Percentiles rank a stretch among this genome's conserved stretches.
Conservation (phyloP, 2,113 vertebrate genomes). For the Microcebus jonahi region DNA sequence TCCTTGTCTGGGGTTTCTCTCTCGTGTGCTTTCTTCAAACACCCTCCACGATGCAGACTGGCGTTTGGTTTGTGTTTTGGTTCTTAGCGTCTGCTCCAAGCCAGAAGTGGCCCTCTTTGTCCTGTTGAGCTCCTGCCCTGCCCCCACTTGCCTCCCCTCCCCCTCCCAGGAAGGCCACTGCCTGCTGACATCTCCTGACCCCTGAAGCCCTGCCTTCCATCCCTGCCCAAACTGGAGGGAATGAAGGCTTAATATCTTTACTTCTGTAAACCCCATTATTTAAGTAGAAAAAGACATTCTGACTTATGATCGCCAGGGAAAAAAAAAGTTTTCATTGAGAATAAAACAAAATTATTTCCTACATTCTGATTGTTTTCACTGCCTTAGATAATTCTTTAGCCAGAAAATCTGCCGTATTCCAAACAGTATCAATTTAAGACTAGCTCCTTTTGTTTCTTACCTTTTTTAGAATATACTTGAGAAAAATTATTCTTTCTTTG, state of each 20-base stretch:
- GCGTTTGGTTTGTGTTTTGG: not conserved
- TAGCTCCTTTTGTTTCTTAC: not conserved
- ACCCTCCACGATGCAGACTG: too few species aligned
- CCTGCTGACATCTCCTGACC: not conserved
- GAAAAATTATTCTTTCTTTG: not conserved
- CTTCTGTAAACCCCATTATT: not conserved
- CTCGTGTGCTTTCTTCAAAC: too few species aligned
- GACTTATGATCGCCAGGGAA: not conserved
- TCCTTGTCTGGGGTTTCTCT: not conserved
- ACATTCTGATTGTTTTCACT: not conserved
- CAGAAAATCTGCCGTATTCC: not conserved
- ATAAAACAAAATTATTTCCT: not conserved
- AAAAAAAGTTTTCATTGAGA: not conserved
- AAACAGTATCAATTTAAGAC: not conserved
- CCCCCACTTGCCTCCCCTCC: too few species aligned
- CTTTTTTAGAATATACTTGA: not conserved
- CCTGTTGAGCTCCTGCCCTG: rapidly evolving
- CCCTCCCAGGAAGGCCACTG: rapidly evolving
- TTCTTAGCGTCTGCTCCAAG: not conserved
- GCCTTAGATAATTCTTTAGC: not conserved
- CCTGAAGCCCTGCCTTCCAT: rapidly evolving
- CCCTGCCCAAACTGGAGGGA: too few species aligned
- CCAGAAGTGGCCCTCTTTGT: too few species aligned
- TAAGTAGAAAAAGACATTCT: not conserved
- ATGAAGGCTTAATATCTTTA: not conserved